Evolutionary conservation across 2,888 invertebrate species (phyloP).

Genomic region (Hypselothyrea guttata): DNA sequence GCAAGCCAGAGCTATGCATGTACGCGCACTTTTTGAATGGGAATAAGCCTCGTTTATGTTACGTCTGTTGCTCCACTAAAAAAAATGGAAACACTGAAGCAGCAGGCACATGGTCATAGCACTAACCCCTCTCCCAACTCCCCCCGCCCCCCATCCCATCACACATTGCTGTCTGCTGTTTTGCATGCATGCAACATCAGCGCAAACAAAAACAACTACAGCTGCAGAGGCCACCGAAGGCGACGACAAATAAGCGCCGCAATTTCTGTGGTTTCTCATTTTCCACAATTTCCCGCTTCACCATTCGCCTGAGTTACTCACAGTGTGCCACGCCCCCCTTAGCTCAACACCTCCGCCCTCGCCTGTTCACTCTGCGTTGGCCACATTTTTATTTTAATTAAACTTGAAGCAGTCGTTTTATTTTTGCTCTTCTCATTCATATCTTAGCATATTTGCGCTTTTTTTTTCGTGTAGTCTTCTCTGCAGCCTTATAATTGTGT

Average conservation of each 20-base stretch:
- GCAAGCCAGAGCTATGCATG: constrained; percentile 10
- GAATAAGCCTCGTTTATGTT: constrained; percentile 72
- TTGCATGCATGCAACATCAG: constrained; percentile 44
- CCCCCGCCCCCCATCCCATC: neutral
- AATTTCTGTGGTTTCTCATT: constrained; percentile 40
- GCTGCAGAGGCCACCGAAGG: constrained; percentile 39
- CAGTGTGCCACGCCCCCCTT: constrained; percentile 3
- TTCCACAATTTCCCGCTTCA: constrained; percentile 15
- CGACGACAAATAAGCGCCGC: constrained; percentile 56
- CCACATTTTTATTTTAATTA: constrained; percentile 66
- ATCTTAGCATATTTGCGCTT: constrained; percentile 29
- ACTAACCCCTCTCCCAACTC: neutral
- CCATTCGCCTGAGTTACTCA: constrained; percentile 20
- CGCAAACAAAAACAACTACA: constrained; percentile 21
- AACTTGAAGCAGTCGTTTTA: constrained; percentile 41
- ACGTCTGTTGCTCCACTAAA: constrained; percentile 41
- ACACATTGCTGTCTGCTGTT: constrained; percentile 19
- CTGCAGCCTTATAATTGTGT: constrained; percentile 58
- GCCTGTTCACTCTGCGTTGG: neutral
- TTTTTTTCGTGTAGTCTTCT: constrained; percentile 12
- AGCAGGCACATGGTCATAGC: constrained; percentile 12
- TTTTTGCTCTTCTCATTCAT: constrained; percentile 23
- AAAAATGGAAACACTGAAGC: constrained; percentile 12
- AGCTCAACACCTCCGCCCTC: too few species aligned
- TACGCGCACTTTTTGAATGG: constrained; percentile 60